A percentile compares a stretch with the other conserved stretches of the same genome.
Conservation (phyloP, 35 echinoderm and acorn worm species). For the Ophioderma brevispina region DNA sequence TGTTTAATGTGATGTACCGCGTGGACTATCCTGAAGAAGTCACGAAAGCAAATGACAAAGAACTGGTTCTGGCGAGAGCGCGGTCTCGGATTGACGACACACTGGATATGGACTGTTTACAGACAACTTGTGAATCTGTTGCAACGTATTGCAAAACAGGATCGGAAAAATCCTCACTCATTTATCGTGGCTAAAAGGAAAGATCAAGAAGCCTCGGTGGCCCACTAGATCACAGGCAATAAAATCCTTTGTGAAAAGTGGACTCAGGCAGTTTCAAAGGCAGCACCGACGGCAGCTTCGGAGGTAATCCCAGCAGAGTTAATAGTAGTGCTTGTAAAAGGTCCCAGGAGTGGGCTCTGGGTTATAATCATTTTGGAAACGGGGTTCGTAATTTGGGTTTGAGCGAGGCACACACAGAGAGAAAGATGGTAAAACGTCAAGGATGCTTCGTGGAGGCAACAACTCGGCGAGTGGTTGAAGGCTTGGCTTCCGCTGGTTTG, state of each 20-base stretch:
- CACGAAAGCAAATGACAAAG: neutral
- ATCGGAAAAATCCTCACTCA: neutral
- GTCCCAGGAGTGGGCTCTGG: neutral
- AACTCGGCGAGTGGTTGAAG: neutral
- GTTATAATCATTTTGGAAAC: neutral
- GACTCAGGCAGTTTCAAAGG: too few species aligned
- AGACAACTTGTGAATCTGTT: conserved; percentile 49
- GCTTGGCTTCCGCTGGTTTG: neutral
- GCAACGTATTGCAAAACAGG: conserved; percentile 62
- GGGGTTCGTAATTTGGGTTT: neutral
- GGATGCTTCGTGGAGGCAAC: neutral
- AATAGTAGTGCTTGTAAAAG: neutral
- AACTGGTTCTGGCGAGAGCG: conserved; percentile 37
- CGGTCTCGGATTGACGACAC: neutral
- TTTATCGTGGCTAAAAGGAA: neutral
- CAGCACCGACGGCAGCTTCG: neutral
- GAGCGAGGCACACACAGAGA: neutral
- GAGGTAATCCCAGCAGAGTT: neutral
- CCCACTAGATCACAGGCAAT: too few species aligned
- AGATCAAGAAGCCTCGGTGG: neutral
- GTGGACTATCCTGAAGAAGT: conserved; percentile 20
- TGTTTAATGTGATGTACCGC: conserved; percentile 11
- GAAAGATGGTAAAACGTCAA: neutral
- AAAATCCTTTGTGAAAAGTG: neutral
- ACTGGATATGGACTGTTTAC: neutral